phyloP scores from a whole-genome alignment of 1,140 invertebrate species.

The Ips nitidus region DNA sequence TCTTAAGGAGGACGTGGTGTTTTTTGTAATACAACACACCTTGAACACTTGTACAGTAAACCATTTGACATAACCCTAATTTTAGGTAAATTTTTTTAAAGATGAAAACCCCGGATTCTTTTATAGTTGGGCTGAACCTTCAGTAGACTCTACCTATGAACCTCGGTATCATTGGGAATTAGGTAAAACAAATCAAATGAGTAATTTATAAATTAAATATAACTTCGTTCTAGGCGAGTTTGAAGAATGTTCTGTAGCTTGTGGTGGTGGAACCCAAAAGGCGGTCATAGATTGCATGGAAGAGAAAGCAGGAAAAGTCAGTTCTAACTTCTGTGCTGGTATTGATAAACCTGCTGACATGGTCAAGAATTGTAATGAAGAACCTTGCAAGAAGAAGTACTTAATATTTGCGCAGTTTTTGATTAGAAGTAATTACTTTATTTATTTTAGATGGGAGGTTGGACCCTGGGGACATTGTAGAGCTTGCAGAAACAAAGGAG shows the following conservation, averaged over 20 bases:
- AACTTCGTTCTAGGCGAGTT: slow-evolving; percentile 46
- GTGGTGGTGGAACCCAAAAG: slow-evolving; percentile 54
- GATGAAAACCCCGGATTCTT: slow-evolving; percentile 51
- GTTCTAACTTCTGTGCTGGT: slow-evolving; percentile 51
- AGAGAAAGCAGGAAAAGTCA: slow-evolving; percentile 53
- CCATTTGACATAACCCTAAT: not conserved
- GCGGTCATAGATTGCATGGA: slow-evolving; percentile 55
- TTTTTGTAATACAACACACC: slow-evolving; percentile 44
- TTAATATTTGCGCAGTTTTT: not conserved
- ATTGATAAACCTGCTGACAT: slow-evolving; percentile 49
- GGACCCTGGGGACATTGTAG: slow-evolving; percentile 57
- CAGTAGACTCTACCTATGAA: slow-evolving; percentile 42
- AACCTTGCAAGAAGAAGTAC: slow-evolving; percentile 55
- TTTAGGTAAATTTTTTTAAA: slow-evolving; percentile 52
- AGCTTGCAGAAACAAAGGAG: slow-evolving; percentile 54
- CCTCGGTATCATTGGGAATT: slow-evolving; percentile 58
- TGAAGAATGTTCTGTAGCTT: slow-evolving; percentile 52
- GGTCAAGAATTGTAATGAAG: slow-evolving; percentile 53
- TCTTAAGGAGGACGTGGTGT: slow-evolving; percentile 50
- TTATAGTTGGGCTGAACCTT: slow-evolving; percentile 52
- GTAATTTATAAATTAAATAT: slow-evolving; percentile 2
- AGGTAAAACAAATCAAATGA: slow-evolving; percentile 7
- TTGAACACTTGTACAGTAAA: not conserved
- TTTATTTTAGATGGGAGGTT: slow-evolving; percentile 53
- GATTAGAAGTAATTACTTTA: not conserved